Evolutionary conservation across 1,140 invertebrate species (phyloP), one percentile per base, ranked within the genome.

Genomic region (Aphis craccivora): DNA sequence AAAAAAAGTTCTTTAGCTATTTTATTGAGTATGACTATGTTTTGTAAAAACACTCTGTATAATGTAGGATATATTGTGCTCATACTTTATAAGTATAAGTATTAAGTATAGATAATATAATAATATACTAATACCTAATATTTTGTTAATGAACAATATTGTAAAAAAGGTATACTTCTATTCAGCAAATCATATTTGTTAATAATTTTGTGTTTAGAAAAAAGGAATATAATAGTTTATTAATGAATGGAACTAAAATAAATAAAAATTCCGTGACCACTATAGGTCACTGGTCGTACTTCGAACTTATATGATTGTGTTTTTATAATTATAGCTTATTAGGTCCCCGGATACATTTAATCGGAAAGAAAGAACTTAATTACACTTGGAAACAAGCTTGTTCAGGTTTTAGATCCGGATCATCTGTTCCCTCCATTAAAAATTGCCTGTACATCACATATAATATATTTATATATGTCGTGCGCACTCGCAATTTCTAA

Each of bases 341-440:
- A 22, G 35, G 81, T 23, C 81, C 35, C 22, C 81, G 37, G 83
- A 43, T 45, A 86, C 37, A 86, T 55, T 35, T 55, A 55, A 89
- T 89, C 48, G 88, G 40, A 55, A 89, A 35, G 48, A 89, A 53
- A 53, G 51, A 37, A 89, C 51, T 89, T 55, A 89, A 89, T 89
- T 89, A 35, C 88, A 37, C 35, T 89, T 55, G 51, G 9, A 89
- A 53, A 89, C 86, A 88, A 88, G 8, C n/a, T 53, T 6, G 88
- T 89, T 55, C 51, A 55, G 88, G 48, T 89, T 89, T 89, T 37
- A 89, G 48, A 89, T 89, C 88, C 88, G 88, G 88, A 89, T 89
- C 87, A 35, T 53, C 30, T 53, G 48, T n/a, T 35, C 51, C 11
- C 48, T 76, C 88, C 43, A 48, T 84, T 25, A 84, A 25, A 84